Conservation (phyloP, 2,113 vertebrate species). For the Paramisgurnus dabryanus region DNA sequence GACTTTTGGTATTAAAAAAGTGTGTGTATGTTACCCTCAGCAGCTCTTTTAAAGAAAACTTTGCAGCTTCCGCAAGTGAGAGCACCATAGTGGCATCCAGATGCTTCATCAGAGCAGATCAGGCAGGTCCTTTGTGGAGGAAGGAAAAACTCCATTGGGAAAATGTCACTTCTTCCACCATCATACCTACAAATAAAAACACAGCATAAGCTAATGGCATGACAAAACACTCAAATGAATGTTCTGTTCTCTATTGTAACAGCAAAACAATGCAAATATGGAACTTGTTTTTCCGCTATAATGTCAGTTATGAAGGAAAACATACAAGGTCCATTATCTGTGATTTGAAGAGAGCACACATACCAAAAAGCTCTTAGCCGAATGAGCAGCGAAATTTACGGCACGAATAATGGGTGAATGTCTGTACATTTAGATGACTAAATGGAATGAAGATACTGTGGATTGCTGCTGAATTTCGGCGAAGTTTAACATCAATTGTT, state of each 20-base stretch:
- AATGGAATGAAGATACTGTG: not conserved
- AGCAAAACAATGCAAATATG: conserved; percentile 21
- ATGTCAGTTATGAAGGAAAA: conserved; percentile 3
- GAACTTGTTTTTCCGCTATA: not conserved
- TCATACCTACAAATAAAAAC: conserved; percentile 78
- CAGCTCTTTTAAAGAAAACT: conserved; percentile 98
- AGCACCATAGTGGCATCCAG: conserved; percentile 96
- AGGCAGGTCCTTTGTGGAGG: conserved; percentile 94
- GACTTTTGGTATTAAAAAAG: conserved; percentile 11
- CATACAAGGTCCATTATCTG: conserved; percentile 1
- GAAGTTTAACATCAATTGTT: conserved; percentile 1
- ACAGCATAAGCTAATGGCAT: conserved; percentile 41
- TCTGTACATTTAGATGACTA: not conserved
- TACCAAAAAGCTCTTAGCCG: not conserved
- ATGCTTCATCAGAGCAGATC: conserved; percentile 96
- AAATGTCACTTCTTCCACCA: conserved; percentile 81
- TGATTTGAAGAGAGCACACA: not conserved
- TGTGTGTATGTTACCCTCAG: conserved; percentile 85
- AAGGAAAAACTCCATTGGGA: conserved; percentile 97
- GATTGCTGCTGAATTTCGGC: not conserved
- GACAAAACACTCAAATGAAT: conserved; percentile 19
- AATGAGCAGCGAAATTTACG: not conserved
- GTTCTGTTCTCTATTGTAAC: conserved; percentile 19
- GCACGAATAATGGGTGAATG: not conserved
- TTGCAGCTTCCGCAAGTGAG: conserved; percentile 99